Base-by-base conservation (phyloP, 2,888 invertebrate species). In the Netelia inedita region DNA sequence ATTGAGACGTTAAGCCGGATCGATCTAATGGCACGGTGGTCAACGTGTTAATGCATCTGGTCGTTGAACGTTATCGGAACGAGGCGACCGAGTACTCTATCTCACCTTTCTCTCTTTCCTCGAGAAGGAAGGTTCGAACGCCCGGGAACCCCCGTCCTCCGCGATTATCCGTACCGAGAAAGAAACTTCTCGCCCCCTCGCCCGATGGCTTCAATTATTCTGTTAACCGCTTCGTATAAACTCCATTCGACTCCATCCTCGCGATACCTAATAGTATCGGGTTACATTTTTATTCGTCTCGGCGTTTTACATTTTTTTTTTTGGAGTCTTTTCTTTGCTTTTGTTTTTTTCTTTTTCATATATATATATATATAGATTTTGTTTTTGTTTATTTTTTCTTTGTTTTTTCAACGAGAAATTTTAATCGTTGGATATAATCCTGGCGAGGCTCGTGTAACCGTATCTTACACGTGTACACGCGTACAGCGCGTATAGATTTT, bases 51-150 rank as follows among this genome's bases (percentile, higher is more conserved):
- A 86, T 87, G 89, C 65, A 65, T 75, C 85, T 72, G 87, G 86
- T 89, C 86, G 86, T 88, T 86, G 85, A 84, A 80, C 82, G 88
- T 84, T 88, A 89, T 87, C 87, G 86, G 53, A 63, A 79, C 87
- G 83, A 86, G 84, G 82, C 68, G 74, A 75, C 69, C 41, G 23
- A 75, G 69, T 63, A 61, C 63, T 57, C 66, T 85, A 87, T 87
- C 55, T 71, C 82, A 41, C 65, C 57, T 21, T 84, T 28, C 71
- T 57, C 79, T 76, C 53, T 53, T 53, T 63, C 55, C 43, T 3
- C 35, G 66, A 41, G 19, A 41, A 41, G 16, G 16, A 41, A 28
- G 11, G 16, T 8, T 69, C 50, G 21, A 16, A 11, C 50, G 28
- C 28, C 5, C 0, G 28, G 5, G 28, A 28, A 28, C 28, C 71